Conservation (phyloP, 30 jellyfish, hydroid and myxozoan species). For the Sanderia malayensis region DNA sequence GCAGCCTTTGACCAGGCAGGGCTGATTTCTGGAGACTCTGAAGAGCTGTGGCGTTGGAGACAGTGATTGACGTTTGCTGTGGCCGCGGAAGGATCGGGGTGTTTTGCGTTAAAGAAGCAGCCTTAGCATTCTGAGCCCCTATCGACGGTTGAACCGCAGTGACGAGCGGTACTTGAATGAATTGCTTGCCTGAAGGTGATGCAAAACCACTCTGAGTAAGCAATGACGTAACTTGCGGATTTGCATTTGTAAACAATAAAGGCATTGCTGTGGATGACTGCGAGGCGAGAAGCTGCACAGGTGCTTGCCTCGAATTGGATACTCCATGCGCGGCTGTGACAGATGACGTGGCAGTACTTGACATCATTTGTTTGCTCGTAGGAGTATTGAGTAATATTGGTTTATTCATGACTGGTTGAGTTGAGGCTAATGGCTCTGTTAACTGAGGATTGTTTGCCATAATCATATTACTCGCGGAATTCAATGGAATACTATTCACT, state of each 20-base stretch:
- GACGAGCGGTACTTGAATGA: neutral
- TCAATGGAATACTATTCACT: neutral
- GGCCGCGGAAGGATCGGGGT: constrained; percentile 66
- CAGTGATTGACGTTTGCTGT: constrained; percentile 4
- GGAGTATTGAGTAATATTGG: too few relatives aligned
- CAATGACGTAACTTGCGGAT: neutral
- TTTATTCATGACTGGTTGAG: too few relatives aligned
- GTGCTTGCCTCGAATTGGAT: neutral
- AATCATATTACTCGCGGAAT: too few relatives aligned
- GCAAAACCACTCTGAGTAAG: neutral
- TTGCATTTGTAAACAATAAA: neutral
- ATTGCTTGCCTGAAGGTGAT: neutral
- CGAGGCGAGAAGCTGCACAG: neutral
- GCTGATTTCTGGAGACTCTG: constrained; percentile 32
- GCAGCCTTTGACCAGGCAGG: constrained; percentile 38
- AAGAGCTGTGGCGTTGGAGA: neutral
- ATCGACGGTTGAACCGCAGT: constrained; percentile 17
- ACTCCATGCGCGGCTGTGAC: neutral
- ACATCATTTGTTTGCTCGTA: too few relatives aligned
- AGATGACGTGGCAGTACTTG: neutral
- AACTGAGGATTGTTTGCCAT: too few relatives aligned
- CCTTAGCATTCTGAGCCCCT: neutral
- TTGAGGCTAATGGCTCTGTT: too few relatives aligned
- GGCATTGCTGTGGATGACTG: neutral
- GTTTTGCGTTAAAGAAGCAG: constrained; percentile 28